Base-by-base conservation (phyloP, 2,888 invertebrate genomes). In the Napeogenes sylphis region DNA sequence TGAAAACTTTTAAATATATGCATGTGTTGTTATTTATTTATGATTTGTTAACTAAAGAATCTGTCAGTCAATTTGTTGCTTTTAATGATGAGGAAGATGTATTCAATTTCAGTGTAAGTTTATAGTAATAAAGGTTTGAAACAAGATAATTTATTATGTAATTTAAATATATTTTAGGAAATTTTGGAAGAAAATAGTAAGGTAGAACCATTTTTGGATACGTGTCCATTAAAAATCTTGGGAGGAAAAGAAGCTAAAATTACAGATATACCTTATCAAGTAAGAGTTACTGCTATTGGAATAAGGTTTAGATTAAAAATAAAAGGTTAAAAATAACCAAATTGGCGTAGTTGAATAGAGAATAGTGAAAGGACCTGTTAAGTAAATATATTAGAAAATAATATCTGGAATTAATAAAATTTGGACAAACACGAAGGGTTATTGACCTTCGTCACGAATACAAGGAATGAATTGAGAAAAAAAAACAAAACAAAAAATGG, bases 181-280 rank as follows among this genome's bases (percentile, higher is more conserved):
- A 58, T 74, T 13, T 45, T 74, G 13, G 64, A 65, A 55, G 70
- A 73, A 62, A 74, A 74, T 56, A 56, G 62, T 21, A 59, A 64
- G 45, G 63, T 66, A 51, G 54, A 58, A 14, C 32, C 56, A 1
- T 60, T 60, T 57, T 2, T 65, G 13, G 71, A 72, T 56, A 58
- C 62, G 21, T 74, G 74, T 59, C 65, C 70, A 5, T 55, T 71
- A 3, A 73, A 68, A 68, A 72, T 74, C 55, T 66, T 72, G 14
- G 74, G 73, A 30, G 74, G 74, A 10, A 56, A 35, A 38, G 53
- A 63, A 10, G 67, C 66, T 12, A 47, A 58, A 6, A 71, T 66
- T 55, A 60, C 63, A 32, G 51, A 71, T 58, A 61, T 72, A 54
- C 74, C 74, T 12, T 74, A 74, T 61, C 74, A 73, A 71, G 72